Evolutionary conservation across 2,888 invertebrate genomes (phyloP).

Genomic region (Chrysolina oricalcia): DNA sequence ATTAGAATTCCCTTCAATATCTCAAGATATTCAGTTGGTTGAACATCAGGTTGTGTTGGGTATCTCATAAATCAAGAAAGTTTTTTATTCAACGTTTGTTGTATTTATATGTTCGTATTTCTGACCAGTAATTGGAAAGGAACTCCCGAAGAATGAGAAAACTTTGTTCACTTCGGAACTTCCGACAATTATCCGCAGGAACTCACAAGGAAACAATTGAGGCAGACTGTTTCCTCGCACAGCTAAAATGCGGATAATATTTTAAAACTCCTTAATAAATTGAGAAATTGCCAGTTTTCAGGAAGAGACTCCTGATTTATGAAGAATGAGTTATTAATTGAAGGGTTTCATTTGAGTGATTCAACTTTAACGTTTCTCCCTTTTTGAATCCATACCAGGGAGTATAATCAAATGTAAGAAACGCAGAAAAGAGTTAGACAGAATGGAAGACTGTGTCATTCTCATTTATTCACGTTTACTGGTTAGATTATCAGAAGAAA

Average conservation of each 20-base stretch:
- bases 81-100: neutral
- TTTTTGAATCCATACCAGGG: too few species aligned
- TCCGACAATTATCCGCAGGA: neutral
- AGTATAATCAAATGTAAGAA: too few species aligned
- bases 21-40: neutral
- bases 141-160: neutral
- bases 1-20: constrained; percentile 35
- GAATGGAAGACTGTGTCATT: too few species aligned
- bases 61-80: neutral
- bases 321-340: too few species aligned
- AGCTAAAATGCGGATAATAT: neutral
- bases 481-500: too few species aligned
- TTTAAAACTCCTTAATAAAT: neutral
- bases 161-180: constrained; percentile 12
- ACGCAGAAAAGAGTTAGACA: too few species aligned
- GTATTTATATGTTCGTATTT: constrained; percentile 1
- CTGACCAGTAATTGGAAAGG: neutral
- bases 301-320: neutral
- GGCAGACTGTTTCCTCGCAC: neutral
- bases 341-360: too few species aligned
- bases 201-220: neutral
- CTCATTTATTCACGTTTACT: too few species aligned
- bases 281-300: neutral
- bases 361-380: too few species aligned
- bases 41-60: neutral